Evolutionary conservation across 2,888 invertebrate genomes (phyloP).

Genomic region (Zelleria hepariella): DNA sequence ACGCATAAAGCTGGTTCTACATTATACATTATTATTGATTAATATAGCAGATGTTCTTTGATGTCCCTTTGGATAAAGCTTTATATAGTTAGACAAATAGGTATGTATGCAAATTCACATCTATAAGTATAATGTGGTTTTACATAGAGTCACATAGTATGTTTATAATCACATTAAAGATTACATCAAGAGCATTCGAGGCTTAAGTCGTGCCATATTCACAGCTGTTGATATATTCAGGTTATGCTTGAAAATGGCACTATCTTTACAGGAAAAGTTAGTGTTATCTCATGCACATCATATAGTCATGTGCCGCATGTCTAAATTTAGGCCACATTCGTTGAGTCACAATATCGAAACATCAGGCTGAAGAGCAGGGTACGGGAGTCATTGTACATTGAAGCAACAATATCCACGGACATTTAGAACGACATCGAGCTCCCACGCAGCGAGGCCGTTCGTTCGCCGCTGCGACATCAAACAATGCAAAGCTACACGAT

Average conservation of each 20-base stretch:
- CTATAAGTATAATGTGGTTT: neutral
- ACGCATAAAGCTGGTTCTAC: too few species aligned
- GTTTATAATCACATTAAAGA: neutral
- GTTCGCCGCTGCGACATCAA: slow-evolving; percentile 58
- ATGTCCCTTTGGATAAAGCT: slow-evolving; percentile 22
- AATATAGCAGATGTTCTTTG: slow-evolving; percentile 19
- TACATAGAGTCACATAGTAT: neutral
- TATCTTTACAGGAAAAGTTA: slow-evolving; percentile 27
- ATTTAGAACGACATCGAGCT: neutral
- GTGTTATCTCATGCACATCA: slow-evolving; percentile 42
- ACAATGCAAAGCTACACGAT: slow-evolving; percentile 65
- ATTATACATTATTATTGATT: too few species aligned
- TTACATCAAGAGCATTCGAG: slow-evolving; percentile 39
- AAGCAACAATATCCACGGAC: slow-evolving; percentile 41
- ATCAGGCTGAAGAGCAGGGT: neutral
- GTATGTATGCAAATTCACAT: slow-evolving; percentile 8
- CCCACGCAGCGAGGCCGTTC: slow-evolving; percentile 30
- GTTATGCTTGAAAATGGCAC: slow-evolving; percentile 36
- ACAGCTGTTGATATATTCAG: slow-evolving; percentile 14
- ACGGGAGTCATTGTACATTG: slow-evolving; percentile 37
- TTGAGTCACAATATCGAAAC: neutral
- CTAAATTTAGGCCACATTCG: neutral
- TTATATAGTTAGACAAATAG: slow-evolving; percentile 15
- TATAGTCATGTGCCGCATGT: slow-evolving; percentile 11
- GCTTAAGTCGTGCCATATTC: slow-evolving; percentile 35